Evolutionary conservation across 2,888 invertebrate species (phyloP), one percentile per base, ranked within the genome.

Genomic region (Anaspis maculata): DNA sequence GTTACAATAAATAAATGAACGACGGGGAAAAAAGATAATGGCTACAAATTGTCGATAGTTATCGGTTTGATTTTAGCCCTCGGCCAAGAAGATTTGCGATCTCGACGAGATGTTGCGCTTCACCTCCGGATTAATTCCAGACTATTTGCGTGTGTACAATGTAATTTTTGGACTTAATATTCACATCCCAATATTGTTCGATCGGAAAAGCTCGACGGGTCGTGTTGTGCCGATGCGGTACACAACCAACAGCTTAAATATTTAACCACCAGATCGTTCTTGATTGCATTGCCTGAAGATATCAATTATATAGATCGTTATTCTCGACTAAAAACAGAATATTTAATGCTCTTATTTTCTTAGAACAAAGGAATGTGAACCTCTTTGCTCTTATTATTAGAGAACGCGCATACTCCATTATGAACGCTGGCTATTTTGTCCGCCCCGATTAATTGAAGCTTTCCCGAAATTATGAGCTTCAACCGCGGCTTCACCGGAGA

Each of bases 281-380:
- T 61, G 63, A 64, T 64, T 62, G 59, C 60, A 57, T 51, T 51
- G 65, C 65, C 65, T 45, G 53, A 52, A 62, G 65, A 62, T 61
- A 62, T 63, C 64, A 65, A 65, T 64, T 65, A 65, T 61, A 63
- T 63, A 62, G 63, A 64, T 63, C 61, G 62, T 61, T 59, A 60
- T 63, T 62, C 61, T 55, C 51, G 55, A 54, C 58, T 57, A 59
- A 60, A 61, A 60, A 61, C 60, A 56, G 62, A 62, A 63, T 63
- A 63, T 53, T 58, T 61, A 62, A 62, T 63, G 59, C 52, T 50
- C 48, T 51, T 51, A 50, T 57, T 53, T 54, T 51, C 49, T 52
- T 41, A 45, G 54, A 53, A 59, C 60, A 61, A 61, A 61, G 60
- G 57, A 60, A 55, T 56, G 53, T 42, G 41, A 40, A 13, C 15